Evolutionary conservation across 2,113 vertebrate genomes (phyloP), one percentile per base, ranked within the genome.

Genomic region (Prionailurus viverrinus): DNA sequence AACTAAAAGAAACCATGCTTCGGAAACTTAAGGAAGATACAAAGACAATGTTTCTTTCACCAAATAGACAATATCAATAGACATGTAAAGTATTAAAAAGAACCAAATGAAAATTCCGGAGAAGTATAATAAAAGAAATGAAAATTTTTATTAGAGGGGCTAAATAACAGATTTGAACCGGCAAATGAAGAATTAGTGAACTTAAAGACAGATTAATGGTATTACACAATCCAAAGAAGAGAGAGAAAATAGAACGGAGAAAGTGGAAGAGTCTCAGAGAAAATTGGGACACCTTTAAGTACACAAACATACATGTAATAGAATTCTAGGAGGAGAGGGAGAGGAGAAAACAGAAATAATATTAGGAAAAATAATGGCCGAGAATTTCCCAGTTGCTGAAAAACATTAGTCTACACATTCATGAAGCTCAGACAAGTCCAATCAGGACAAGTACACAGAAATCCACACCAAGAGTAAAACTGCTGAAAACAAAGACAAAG

Each of bases 41-140:
- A 18, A 82, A 97, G n/a, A 63, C 18, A 73, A 83, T 41, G 23
- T 51, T 74, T 73, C 23, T 51, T 74, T 73, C 23, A 51, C 93
- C 31, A 90, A 79, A 91, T 14, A 69, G 39, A 88, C 33, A 80
- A n/a, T 79, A 73, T 68, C 45, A 61, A 27, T 73, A 93, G 51
- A 95, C 21, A 81, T 7, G 48, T 36, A 81, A 81, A 91, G 45
- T 69, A 76, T 74, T 29, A 61, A 93, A 90, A 85, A 96, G 12
- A 63, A 69, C 7, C 51, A 88, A 66, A n/a, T 65, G 33, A 58
- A 96, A 94, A 84, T 84, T 84, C 16, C 88, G 27, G 73, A 58
- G 55, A 71, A 89, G 19, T 66, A 65, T 11, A 69, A 87, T 63
- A 89, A 41, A 36, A 92, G 36, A 84, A 93, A 78, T 63, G 16